These are phyloP conservation scores for Dendropsophus ebraccatus DNA, from an alignment of 2,113 vertebrate genomes.

Conservation along the genomic window DNA sequence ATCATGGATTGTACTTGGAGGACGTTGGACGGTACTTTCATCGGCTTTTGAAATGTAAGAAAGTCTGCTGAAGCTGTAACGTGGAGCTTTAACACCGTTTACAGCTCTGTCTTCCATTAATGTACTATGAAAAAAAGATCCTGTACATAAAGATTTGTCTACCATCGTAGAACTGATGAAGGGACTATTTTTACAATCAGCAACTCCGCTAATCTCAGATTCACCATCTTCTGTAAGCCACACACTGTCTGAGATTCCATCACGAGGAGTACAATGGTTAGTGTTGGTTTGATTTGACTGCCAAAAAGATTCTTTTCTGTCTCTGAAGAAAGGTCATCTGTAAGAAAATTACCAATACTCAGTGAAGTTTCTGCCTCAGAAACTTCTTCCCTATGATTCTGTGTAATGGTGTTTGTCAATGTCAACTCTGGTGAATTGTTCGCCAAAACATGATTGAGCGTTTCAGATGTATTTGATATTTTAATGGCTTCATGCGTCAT, in stretches of 20 bases:
- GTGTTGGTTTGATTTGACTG: accelerated
- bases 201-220: neutral
- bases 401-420: neutral
- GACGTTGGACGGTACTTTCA: neutral
- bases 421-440: neutral
- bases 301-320: neutral
- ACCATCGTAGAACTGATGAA: neutral
- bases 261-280: accelerated
- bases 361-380: accelerated
- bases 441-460: neutral
- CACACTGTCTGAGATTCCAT: neutral
- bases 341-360: accelerated
- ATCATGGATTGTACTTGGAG: constrained; percentile 44
- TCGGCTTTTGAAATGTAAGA: constrained; percentile 21
- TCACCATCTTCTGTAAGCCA: constrained; percentile 58
- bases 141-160: neutral
- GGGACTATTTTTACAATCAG: neutral
- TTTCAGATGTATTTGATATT: neutral
- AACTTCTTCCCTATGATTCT: neutral
- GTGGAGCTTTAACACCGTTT: constrained; percentile 43
- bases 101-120: neutral
- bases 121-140: constrained; percentile 38
- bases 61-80: constrained; percentile 72
- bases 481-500: neutral
- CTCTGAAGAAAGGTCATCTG: neutral